Percentiles rank a stretch among this genome's conserved stretches.
These are phyloP conservation scores for Trachythela sp. DNA, from an alignment of 64 coral and sea anemone genomes.

Conservation along the genomic window DNA sequence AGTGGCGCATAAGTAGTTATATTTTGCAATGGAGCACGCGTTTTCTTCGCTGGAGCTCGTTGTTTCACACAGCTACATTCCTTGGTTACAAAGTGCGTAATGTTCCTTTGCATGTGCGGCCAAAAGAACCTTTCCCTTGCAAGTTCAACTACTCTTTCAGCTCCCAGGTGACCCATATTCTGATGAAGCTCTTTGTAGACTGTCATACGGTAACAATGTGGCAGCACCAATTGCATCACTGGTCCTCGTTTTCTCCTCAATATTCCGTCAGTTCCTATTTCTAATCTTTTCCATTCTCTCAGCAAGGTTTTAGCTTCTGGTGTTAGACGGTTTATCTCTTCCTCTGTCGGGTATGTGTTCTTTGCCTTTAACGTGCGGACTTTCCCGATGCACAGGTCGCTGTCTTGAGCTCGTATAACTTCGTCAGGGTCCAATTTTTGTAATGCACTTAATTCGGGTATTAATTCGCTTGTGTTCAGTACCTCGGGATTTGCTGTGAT, in stretches of 20 bases:
- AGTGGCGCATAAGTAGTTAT: background rate
- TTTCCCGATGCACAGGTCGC: background rate
- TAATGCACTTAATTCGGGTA: background rate
- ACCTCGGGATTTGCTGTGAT: background rate
- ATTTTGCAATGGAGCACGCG: background rate
- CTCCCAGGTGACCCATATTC: background rate
- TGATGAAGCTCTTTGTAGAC: background rate
- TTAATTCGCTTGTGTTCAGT: background rate
- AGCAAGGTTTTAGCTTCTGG: background rate
- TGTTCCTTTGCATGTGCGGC: background rate
- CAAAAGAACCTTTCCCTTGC: constrained; percentile 1
- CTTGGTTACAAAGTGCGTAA: background rate
- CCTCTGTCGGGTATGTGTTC: background rate
- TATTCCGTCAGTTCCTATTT: background rate
- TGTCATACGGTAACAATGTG: background rate
- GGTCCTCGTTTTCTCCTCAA: background rate
- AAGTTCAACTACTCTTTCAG: background rate
- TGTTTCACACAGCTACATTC: too few relatives aligned
- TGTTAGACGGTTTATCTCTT: background rate
- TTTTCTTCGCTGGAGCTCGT: background rate
- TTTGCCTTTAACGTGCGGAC: background rate
- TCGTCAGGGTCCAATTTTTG: background rate
- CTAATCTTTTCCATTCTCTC: background rate
- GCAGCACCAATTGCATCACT: background rate
- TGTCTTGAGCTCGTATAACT: background rate